Conservation (phyloP, 1,140 invertebrate genomes). For the Brachionus plicatilis region DNA sequence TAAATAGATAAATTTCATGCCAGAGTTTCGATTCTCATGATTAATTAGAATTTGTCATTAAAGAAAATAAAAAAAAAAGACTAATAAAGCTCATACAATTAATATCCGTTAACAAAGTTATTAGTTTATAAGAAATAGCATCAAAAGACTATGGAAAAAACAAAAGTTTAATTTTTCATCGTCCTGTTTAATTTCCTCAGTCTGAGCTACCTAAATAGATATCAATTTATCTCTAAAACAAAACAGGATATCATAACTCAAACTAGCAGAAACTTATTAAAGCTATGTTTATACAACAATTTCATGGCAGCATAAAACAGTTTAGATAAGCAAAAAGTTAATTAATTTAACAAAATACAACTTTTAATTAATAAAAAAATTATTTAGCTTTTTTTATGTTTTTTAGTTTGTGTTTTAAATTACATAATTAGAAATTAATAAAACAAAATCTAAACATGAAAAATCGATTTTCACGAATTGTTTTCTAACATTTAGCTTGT, state of each 20-base stretch:
- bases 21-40: neutral
- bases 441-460: neutral
- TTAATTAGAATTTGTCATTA: slow-evolving; percentile 25
- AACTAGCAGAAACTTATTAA: neutral
- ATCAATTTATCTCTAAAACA: slow-evolving; percentile 1
- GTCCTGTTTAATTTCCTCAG: neutral
- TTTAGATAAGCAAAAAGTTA: neutral
- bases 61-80: neutral
- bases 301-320: neutral
- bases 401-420: neutral
- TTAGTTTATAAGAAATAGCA: neutral
- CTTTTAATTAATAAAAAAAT: neutral
- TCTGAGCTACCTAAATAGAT: neutral
- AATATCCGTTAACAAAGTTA: neutral
- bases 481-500: neutral
- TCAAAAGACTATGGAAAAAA: neutral
- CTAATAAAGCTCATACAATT: neutral
- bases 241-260: neutral
- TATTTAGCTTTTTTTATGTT: neutral
- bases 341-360: neutral
- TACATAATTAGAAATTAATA: neutral
- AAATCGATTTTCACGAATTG: neutral
- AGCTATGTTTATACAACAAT: neutral
- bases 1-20: slow-evolving; percentile 14
- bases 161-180: neutral